Percentiles rank a stretch among this genome's conserved stretches.
Conservation (phyloP, 2,888 invertebrate species). For the Drosophila colorata region DNA sequence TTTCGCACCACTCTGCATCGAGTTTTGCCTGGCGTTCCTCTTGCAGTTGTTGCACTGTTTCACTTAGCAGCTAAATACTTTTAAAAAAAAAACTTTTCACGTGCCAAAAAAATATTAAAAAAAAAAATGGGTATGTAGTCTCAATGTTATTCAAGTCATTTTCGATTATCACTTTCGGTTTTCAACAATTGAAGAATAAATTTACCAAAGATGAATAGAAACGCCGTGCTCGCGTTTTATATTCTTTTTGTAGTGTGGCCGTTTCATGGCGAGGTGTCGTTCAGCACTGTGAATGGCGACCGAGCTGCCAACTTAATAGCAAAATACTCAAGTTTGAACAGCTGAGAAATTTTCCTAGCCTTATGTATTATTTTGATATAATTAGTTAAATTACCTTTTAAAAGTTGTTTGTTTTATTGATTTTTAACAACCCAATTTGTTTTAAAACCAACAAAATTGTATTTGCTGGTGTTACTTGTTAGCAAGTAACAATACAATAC, state of each 20-base stretch:
- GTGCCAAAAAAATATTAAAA: conserved; percentile 72
- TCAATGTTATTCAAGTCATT: conserved; percentile 65
- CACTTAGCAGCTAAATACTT: conserved; percentile 68
- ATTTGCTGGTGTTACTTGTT: background rate
- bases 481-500: no score
- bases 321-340: no score
- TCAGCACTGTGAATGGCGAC: conserved; percentile 15
- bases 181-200: conserved; percentile 35
- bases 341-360: no score
- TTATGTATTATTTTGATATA: no score
- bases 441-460: background rate
- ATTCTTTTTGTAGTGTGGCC: conserved; percentile 51
- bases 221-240: conserved; percentile 57
- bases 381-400: no score
- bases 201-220: conserved; percentile 49
- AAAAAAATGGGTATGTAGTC: conserved; percentile 37
- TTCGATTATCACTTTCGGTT: conserved; percentile 45
- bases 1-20: conserved; percentile 28
- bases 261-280: background rate
- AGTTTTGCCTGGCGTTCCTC: conserved; percentile 41
- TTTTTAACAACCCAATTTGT: no score
- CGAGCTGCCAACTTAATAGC: conserved; percentile 14
- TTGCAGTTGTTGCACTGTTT: conserved; percentile 43
- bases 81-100: conserved; percentile 64
- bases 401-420: no score